A percentile compares a stretch with the other conserved stretches of the same genome.
These are phyloP conservation scores for Remorina albescens DNA, from an alignment of 2,797 vertebrate genomes.

Conservation along the genomic window DNA sequence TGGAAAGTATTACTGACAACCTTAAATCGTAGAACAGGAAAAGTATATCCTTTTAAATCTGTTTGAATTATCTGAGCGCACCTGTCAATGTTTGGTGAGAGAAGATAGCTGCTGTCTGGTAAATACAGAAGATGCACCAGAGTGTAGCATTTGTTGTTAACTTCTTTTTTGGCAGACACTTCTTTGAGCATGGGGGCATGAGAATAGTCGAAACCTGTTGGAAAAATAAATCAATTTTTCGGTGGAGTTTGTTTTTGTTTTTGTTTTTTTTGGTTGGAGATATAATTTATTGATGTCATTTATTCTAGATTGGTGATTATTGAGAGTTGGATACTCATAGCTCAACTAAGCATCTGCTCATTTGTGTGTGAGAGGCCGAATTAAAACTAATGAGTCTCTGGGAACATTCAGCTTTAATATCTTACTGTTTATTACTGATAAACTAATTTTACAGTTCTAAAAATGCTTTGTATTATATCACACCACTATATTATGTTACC, in stretches of 20 bases:
- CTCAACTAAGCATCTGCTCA: too few relatives aligned
- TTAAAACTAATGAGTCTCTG: too few relatives aligned
- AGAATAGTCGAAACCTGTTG: conserved; percentile 60
- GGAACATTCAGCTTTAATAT: neutral
- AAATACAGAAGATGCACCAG: conserved; percentile 66
- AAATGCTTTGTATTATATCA: neutral
- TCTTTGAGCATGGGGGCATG: conserved; percentile 62
- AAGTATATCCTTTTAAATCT: neutral
- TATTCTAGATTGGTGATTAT: too few relatives aligned
- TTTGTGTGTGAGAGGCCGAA: too few relatives aligned
- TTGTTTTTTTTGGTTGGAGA: too few relatives aligned
- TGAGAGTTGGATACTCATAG: too few relatives aligned
- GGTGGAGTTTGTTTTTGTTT: too few relatives aligned
- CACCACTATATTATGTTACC: neutral
- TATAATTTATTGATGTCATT: too few relatives aligned
- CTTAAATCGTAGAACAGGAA: neutral
- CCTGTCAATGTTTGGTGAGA: conserved; percentile 53
- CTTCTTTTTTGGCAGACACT: conserved; percentile 42
- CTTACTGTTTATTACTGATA: neutral
- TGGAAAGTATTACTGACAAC: neutral
- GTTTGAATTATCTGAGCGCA: conserved; percentile 16
- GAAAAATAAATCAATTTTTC: neutral
- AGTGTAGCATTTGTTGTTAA: conserved; percentile 26
- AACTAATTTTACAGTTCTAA: neutral
- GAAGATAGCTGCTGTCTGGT: conserved; percentile 56